Base-by-base conservation (phyloP, 2,113 vertebrate species). In the Tricholaema leucomelas region DNA sequence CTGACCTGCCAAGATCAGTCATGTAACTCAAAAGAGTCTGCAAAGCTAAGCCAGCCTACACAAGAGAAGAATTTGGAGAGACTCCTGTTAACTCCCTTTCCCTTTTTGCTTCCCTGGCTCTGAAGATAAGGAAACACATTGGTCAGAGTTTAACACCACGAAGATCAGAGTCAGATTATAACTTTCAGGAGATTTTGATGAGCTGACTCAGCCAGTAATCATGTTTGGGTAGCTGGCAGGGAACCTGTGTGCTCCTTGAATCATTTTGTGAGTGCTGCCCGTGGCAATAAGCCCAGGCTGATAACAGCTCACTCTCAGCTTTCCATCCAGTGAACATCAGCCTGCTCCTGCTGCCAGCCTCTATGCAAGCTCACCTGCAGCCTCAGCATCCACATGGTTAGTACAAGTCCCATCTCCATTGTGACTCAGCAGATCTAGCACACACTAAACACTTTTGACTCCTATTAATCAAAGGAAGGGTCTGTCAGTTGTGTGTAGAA, bases 1-100 rank as follows among this genome's bases (percentile, higher is more conserved):
- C 83, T 92, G 81, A 76, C 33, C 63, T 69, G 48, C 80, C 91
- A 17, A 2, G 52, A n/a, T 86, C 83, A 90, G 71, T 92, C 1
- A 4, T 38, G n/a, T 59, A 87, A 80, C 40, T 79, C 77, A 69
- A 88, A 92, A 88, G 85, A 69, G 88, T 59, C 33, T 79, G 72
- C 36, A 80, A 81, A 94, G 63, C 59, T 10, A 5, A 79, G 59
- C 36, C 78, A 89, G 78, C 74, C 92, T 88, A 93, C 20, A 3
- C 81, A 79, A 94, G 23, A 72, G 81, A 80, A 87, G 87, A 85
- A n/a, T n/a, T n/a, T n/a, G n/a, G n/a, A n/a, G n/a, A 93, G 94
- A 66, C 74, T 94, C 88, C 86, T 55, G 40, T 73, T 79, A 69
- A 33, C 46, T 81, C 48, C 31, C 31, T 52, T n/a, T 46, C 9